phyloP scores from a whole-genome alignment of 2,113 vertebrate genomes.

The Aptenodytes patagonicus region DNA sequence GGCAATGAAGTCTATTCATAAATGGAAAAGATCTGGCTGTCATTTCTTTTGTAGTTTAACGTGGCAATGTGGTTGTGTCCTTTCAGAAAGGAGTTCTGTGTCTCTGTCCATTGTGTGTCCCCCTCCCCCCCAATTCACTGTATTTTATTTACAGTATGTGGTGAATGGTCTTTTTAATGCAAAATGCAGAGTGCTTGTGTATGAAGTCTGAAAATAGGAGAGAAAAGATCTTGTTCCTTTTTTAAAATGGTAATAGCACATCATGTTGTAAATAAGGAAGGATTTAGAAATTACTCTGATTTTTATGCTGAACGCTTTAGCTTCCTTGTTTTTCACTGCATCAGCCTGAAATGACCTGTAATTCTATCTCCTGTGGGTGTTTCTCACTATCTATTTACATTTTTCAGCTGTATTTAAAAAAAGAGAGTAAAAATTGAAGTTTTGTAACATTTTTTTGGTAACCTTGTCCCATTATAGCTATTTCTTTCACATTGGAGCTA shows the following conservation, averaged over 20 bases:
- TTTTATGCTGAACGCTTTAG: not conserved
- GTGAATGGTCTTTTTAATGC: not conserved
- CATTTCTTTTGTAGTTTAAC: not conserved
- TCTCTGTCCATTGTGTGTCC: not conserved
- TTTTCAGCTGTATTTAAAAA: slow-evolving; percentile 14
- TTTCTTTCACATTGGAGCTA: not conserved
- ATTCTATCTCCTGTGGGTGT: not conserved
- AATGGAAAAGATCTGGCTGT: not conserved
- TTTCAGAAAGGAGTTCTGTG: not conserved
- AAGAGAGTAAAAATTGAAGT: not conserved
- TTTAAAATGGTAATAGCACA: not conserved
- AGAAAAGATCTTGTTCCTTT: not conserved
- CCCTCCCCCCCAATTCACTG: fast-evolving
- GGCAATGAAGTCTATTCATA: not conserved
- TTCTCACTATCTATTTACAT: not conserved
- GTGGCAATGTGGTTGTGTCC: not conserved
- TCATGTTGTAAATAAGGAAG: not conserved
- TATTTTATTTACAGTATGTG: not conserved
- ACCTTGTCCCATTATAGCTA: not conserved
- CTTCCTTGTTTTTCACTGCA: not conserved
- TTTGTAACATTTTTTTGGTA: not conserved
- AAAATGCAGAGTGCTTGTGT: not conserved
- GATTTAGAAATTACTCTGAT: not conserved
- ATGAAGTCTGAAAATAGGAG: not conserved
- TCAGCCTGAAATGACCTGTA: not conserved